Conservation (phyloP, 2,113 vertebrate genomes). For the Callopanchax toddi region DNA sequence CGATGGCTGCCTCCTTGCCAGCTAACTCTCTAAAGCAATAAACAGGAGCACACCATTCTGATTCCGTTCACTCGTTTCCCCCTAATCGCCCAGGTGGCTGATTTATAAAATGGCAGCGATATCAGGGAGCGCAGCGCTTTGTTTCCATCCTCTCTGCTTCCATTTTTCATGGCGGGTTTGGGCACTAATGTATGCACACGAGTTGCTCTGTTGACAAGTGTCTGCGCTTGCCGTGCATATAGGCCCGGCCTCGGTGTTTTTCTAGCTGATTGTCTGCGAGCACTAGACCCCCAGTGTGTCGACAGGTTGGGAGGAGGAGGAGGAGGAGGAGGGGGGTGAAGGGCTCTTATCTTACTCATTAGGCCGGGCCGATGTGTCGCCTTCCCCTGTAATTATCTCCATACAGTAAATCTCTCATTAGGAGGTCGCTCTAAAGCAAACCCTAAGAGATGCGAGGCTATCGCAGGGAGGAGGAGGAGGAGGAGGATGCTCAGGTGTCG, state of each 20-base stretch:
- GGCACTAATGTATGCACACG: neutral
- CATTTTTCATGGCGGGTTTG: constrained; percentile 10
- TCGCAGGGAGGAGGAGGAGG: constrained; percentile 21
- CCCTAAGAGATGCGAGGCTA: constrained; percentile 39
- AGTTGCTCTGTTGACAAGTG: neutral
- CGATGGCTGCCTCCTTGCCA: constrained; percentile 63
- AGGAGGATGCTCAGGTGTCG: constrained; percentile 30
- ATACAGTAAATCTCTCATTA: constrained; percentile 73
- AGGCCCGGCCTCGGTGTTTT: constrained; percentile 40
- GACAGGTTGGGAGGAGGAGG: constrained; percentile 38
- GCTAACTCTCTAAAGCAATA: constrained; percentile 68
- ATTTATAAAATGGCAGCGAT: constrained; percentile 54
- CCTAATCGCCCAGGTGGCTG: constrained; percentile 64
- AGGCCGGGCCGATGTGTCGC: constrained; percentile 53
- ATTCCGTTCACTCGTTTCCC: constrained; percentile 45
- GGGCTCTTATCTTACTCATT: constrained; percentile 76
- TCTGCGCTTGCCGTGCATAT: constrained; percentile 13
- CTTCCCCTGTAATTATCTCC: constrained; percentile 68
- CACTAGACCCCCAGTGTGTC: constrained; percentile 39
- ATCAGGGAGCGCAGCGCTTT: constrained; percentile 6
- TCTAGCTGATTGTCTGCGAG: constrained; percentile 52
- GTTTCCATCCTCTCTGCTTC: constrained; percentile 14
- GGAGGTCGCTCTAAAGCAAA: constrained; percentile 52
- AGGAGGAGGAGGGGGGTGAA: too few relatives aligned
- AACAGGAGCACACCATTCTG: constrained; percentile 56